Percentiles rank a stretch among this genome's conserved stretches.
Evolutionary conservation across 2,113 vertebrate species (phyloP).

Genomic region (Ciconia stormi): DNA sequence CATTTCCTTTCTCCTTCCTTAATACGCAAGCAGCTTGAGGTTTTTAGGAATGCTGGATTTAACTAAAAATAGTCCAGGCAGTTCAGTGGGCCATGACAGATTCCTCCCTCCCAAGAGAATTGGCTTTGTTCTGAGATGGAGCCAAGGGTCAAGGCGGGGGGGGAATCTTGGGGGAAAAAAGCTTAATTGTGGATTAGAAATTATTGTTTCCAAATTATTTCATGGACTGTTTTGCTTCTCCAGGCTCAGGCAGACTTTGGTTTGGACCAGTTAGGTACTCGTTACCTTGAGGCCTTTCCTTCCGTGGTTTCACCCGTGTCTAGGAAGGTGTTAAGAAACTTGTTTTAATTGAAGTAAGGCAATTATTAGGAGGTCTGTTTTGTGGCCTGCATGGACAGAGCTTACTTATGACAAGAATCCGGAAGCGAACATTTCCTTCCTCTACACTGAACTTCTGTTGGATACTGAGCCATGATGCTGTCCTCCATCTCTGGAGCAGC

Average conservation of each 20-base stretch:
- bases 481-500: background rate
- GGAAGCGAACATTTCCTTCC: background rate
- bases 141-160: background rate
- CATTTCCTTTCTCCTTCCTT: background rate
- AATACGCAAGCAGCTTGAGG: background rate
- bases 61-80: slow-evolving; percentile 2
- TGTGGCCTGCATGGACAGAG: background rate
- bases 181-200: background rate
- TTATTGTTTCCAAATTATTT: background rate
- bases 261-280: background rate
- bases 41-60: background rate
- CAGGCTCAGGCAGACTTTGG: background rate
- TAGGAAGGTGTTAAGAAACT: background rate
- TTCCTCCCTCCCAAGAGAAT: background rate
- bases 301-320: background rate
- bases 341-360: background rate
- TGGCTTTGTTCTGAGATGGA: background rate
- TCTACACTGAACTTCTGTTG: rapidly evolving
- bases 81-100: background rate
- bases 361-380: background rate
- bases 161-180: background rate
- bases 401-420: background rate
- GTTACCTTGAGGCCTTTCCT: background rate
- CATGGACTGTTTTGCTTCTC: background rate
- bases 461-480: background rate